Evolutionary conservation across 2,888 invertebrate genomes (phyloP).

Genomic region (Branchipolynoe longqiensis): DNA sequence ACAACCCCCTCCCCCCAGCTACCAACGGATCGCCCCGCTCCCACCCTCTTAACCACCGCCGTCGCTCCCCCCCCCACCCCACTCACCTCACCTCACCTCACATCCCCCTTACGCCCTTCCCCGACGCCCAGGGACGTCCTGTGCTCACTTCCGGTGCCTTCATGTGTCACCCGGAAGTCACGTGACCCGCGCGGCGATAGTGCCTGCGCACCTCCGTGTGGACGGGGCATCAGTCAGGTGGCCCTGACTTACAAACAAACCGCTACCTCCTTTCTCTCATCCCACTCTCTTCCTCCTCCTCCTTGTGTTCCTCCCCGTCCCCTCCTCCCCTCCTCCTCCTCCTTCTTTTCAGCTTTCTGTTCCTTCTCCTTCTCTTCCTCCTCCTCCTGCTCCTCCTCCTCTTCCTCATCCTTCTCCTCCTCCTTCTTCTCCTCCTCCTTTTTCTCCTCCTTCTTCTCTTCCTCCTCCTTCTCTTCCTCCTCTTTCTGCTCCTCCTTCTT

Average conservation of each 20-base stretch:
- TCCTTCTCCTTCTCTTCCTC: too few species aligned
- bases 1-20: not conserved
- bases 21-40: not conserved
- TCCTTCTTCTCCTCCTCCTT: too few species aligned
- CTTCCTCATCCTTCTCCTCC: too few species aligned
- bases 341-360: too few species aligned
- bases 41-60: not conserved
- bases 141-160: not conserved
- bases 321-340: too few species aligned
- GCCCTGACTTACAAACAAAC: not conserved
- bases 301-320: too few species aligned
- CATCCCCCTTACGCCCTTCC: too few species aligned
- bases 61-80: not conserved
- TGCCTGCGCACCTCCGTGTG: not conserved
- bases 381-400: too few species aligned
- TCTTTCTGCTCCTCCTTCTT: too few species aligned
- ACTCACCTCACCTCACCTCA: not conserved
- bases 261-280: not conserved
- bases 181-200: slow-evolving; percentile 12
- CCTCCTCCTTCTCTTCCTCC: too few species aligned
- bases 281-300: too few species aligned
- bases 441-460: too few species aligned
- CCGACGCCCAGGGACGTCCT: not conserved
- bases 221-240: not conserved
- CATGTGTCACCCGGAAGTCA: not conserved